A percentile compares a stretch with the other conserved stretches of the same genome.
Evolutionary conservation across 2,797 vertebrate species (phyloP).

Genomic region (Tinamus major): DNA sequence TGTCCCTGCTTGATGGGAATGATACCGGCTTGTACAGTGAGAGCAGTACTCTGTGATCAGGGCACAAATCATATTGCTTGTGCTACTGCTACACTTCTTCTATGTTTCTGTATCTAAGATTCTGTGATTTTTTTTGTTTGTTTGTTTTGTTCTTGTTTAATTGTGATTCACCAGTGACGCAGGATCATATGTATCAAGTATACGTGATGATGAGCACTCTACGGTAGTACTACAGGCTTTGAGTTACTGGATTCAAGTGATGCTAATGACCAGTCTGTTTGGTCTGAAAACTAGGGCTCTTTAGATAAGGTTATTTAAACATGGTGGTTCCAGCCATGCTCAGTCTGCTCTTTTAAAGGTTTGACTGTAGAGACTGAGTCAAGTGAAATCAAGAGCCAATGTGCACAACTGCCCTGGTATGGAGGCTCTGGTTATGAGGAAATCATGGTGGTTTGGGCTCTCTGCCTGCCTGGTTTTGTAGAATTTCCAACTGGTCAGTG

Average conservation of each 20-base stretch:
- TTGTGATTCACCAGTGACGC: neutral
- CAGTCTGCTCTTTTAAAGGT: neutral
- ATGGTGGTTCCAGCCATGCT: neutral
- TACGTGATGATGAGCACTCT: neutral
- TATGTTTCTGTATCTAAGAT: neutral
- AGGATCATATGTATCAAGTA: neutral
- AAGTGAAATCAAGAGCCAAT: neutral
- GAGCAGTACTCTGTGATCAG: neutral
- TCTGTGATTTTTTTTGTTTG: neutral
- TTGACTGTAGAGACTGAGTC: neutral
- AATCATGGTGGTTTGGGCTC: neutral
- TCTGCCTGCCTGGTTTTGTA: neutral
- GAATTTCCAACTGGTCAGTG: neutral
- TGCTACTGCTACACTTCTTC: neutral
- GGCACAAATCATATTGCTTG: rapidly evolving
- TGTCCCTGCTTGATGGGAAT: neutral
- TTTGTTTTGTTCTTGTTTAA: neutral
- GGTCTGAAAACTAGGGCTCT: neutral
- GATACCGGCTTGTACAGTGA: rapidly evolving
- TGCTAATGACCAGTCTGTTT: neutral
- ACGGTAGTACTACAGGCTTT: neutral
- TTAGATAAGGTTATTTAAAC: neutral
- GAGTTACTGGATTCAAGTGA: neutral
- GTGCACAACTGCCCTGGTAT: neutral
- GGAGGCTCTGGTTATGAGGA: neutral